phyloP scores from a whole-genome alignment of 2,888 invertebrate genomes.

The Plebejus anna region DNA sequence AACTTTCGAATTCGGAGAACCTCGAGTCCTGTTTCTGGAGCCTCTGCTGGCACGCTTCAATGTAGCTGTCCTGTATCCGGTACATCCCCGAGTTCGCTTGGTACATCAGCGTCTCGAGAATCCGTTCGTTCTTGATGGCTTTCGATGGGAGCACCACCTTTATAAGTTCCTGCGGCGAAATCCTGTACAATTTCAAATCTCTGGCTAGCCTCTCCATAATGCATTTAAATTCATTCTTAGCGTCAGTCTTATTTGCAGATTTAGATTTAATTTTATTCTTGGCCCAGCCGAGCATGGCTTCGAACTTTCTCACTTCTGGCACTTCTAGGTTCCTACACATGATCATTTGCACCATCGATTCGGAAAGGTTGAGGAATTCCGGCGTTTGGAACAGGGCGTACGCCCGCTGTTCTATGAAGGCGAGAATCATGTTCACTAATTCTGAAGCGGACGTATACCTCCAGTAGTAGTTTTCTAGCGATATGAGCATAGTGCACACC shows the following conservation, averaged over 20 bases:
- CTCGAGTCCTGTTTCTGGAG: constrained; percentile 94
- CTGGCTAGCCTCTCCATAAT: constrained; percentile 95
- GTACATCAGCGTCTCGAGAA: constrained; percentile 94
- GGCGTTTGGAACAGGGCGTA: constrained; percentile 90
- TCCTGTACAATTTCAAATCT: constrained; percentile 93
- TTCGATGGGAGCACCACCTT: constrained; percentile 96
- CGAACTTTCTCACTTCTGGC: constrained; percentile 93
- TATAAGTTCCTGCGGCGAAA: constrained; percentile 95
- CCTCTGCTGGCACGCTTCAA: constrained; percentile 92
- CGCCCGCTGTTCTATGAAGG: constrained; percentile 93
- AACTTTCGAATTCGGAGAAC: constrained; percentile 89
- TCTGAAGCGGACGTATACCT: constrained; percentile 96
- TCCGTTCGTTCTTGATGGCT: constrained; percentile 94
- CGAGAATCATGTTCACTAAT: constrained; percentile 95
- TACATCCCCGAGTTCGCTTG: constrained; percentile 97
- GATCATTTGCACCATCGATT: constrained; percentile 97
- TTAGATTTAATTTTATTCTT: constrained; percentile 89
- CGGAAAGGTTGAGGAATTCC: constrained; percentile 92
- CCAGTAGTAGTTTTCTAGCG: constrained; percentile 97
- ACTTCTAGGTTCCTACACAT: constrained; percentile 95
- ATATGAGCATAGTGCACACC: constrained; percentile 95
- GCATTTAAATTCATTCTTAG: constrained; percentile 93
- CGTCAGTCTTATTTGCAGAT: constrained; percentile 88
- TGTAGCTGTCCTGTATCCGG: constrained; percentile 91
- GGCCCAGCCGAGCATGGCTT: constrained; percentile 96